phyloP scores from a whole-genome alignment of 2,888 invertebrate species.

The Archips xylosteana region DNA sequence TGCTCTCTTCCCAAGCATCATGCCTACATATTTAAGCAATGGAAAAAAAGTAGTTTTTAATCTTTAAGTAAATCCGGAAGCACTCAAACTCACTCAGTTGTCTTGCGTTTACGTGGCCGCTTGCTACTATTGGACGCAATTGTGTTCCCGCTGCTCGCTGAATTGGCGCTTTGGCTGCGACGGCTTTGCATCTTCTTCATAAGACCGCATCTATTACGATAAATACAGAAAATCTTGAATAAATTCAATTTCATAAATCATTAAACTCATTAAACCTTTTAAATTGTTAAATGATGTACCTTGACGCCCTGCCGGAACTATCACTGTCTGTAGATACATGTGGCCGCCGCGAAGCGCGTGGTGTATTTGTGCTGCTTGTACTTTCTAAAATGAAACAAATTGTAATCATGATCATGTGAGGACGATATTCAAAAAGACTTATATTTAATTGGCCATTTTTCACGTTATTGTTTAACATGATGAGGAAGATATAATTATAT shows the following conservation, averaged over 20 bases:
- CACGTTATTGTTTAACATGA: too few species aligned
- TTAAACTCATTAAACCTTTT: too few species aligned
- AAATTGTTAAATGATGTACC: slow-evolving; percentile 61
- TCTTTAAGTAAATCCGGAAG: background rate
- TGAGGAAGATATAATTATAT: too few species aligned
- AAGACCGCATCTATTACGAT: slow-evolving; percentile 64
- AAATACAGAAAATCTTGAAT: background rate
- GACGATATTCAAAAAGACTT: too few species aligned
- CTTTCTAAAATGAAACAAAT: slow-evolving; percentile 50
- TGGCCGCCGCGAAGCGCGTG: slow-evolving; percentile 73
- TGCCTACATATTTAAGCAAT: too few species aligned
- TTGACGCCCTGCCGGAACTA: slow-evolving; percentile 79
- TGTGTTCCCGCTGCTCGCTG: slow-evolving; percentile 80
- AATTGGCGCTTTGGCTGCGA: slow-evolving; percentile 80
- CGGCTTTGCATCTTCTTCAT: slow-evolving; percentile 77
- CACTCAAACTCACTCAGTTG: slow-evolving; percentile 69
- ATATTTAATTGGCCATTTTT: too few species aligned
- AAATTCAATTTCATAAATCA: background rate
- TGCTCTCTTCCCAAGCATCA: too few species aligned
- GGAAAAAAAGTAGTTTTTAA: too few species aligned
- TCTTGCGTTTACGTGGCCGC: slow-evolving; percentile 78
- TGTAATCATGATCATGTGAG: background rate
- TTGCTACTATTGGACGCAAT: slow-evolving; percentile 80
- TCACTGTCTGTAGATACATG: slow-evolving; percentile 79
- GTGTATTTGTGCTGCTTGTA: slow-evolving; percentile 63